Base-by-base conservation (phyloP, 1,140 invertebrate genomes). In the Sinonovacula constricta region DNA sequence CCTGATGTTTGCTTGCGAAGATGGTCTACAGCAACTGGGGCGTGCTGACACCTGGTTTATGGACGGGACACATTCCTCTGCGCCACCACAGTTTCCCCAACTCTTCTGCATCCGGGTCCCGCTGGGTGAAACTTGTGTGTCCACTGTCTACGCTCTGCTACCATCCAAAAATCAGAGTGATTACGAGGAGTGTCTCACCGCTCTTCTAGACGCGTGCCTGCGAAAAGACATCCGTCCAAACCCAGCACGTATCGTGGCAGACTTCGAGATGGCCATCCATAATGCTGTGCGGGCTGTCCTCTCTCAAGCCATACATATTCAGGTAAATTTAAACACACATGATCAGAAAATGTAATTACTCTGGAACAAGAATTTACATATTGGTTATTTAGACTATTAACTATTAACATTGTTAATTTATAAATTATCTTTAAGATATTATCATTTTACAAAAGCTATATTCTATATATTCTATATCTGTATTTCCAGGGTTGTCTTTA, bases 401-500 rank as follows among this genome's bases (percentile, higher is more conserved):
- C n/a, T n/a, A n/a, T n/a, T n/a, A n/a, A n/a, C n/a, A n/a, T n/a
- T n/a, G n/a, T n/a, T n/a, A n/a, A n/a, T n/a, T n/a, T n/a, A n/a
- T n/a, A n/a, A n/a, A n/a, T n/a, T n/a, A n/a, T n/a, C n/a, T n/a
- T n/a, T n/a, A n/a, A n/a, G n/a, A n/a, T n/a, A n/a, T n/a, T n/a
- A n/a, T n/a, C n/a, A n/a, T n/a, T n/a, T n/a, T n/a, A n/a, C n/a
- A n/a, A n/a, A n/a, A n/a, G n/a, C n/a, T n/a, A n/a, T n/a, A n/a
- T n/a, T n/a, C n/a, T 49, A 49, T 49, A 49, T 49, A 49, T 14
- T 49, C 12, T 49, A n/a, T 49, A 49, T 49, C 12, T 49, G n/a
- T 14, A 39, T 66, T 66, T 66, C 36, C 51, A 68, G 45, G 18
- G 26, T 22, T 74, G 59, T 74, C 65, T 74, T 60, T 74, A 63